Base-by-base conservation (phyloP, 92 coral and sea anemone species). In the Phymanthus crucifer region DNA sequence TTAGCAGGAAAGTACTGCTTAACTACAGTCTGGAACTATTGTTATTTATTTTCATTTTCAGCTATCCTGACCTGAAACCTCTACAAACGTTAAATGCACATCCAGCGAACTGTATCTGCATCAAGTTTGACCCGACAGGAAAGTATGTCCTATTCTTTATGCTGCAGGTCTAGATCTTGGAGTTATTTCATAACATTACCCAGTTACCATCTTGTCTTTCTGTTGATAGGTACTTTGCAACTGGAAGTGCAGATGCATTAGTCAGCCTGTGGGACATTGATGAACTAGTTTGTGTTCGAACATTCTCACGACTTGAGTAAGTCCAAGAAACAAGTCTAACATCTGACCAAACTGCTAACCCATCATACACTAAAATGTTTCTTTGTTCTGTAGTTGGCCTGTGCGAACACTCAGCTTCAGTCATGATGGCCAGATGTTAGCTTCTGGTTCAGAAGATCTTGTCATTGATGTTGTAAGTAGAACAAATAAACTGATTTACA, bases 381-480 rank as follows among this genome's bases (percentile, higher is more conserved):
- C 3, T 68, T 70, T 40, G 64, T 74, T 57, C 74, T 70, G 32
- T 57, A 96, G 99, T 72, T 96, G 99, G 99, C 99, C 99, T 16
- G 99, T 96, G 0, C 89, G 99, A 40, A 96, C 99, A 0, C 88
- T 96, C 32, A 96, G 99, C 76, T 96, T 96, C 78, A 96, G 99
- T 79, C 97, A 96, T 70, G 99, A 96, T 77, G 99, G 99, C 23
- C 93, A 91, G 75, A 96, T 96, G 98, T 72, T 96, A 31, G 99
- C 99, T 16, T 96, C 99, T 9, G 99, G 99, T 48, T 96, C 99
- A 17, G 99, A 96, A 71, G 99, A 96, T 75, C 99, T 96, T 29
- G 83, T 93, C 57, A 96, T 96, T 70, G 99, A 96, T 54, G 88
- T 96, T 50, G 99, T 96, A 84, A 80, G 99, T 84, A 61, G 6